Conservation (phyloP, 1,140 invertebrate genomes). For the Bombus difficillimus region DNA sequence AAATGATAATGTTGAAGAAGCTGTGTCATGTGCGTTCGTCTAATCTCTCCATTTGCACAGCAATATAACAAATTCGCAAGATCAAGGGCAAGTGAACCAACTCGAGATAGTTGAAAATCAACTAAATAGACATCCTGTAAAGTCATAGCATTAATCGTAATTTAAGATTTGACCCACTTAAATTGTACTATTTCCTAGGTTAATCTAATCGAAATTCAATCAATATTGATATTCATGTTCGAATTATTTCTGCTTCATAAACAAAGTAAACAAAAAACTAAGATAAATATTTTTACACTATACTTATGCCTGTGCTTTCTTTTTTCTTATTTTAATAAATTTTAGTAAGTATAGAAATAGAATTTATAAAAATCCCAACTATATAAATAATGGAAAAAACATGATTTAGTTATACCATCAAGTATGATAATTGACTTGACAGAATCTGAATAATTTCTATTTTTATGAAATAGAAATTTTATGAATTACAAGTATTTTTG, state of each 20-base stretch:
- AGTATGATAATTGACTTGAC: not conserved
- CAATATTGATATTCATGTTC: slow-evolving; percentile 11
- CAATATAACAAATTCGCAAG: slow-evolving; percentile 87
- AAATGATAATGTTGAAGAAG: slow-evolving; percentile 85
- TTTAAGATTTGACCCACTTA: slow-evolving; percentile 5
- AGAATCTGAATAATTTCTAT: slow-evolving; percentile 5
- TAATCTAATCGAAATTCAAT: not conserved
- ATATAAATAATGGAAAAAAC: not conserved
- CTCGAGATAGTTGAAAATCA: slow-evolving; percentile 88
- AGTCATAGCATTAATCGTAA: slow-evolving; percentile 51
- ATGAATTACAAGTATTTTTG: slow-evolving; percentile 29
- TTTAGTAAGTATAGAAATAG: slow-evolving; percentile 3
- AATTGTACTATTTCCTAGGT: slow-evolving; percentile 13
- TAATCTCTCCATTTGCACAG: slow-evolving; percentile 85
- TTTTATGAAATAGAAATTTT: slow-evolving; percentile 16
- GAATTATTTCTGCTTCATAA: not conserved
- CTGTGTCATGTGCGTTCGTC: slow-evolving; percentile 83
- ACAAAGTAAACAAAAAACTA: slow-evolving; percentile 19
- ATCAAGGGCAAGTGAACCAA: slow-evolving; percentile 87
- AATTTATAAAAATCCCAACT: slow-evolving; percentile 10
- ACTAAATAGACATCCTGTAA: slow-evolving; percentile 85
- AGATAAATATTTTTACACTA: slow-evolving; percentile 42
- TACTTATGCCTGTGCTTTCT: slow-evolving; percentile 2
- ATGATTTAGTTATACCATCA: slow-evolving; percentile 5
- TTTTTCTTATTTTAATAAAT: slow-evolving; percentile 9